Evolutionary conservation across 2,113 vertebrate genomes (phyloP), one percentile per base, ranked within the genome.

Genomic region (Fulmarus glacialis): DNA sequence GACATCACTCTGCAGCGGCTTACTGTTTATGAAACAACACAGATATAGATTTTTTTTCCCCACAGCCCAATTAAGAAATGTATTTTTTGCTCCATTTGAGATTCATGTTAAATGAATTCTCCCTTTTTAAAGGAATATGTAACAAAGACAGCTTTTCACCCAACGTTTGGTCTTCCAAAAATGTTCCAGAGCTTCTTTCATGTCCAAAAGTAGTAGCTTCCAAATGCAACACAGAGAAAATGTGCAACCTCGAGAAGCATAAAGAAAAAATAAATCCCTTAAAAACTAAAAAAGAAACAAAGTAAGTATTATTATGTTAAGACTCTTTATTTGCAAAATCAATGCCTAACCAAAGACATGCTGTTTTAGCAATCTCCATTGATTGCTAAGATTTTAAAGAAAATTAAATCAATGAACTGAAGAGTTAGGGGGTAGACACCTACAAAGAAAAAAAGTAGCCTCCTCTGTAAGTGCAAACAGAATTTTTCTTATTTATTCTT

Each of bases 141-240:
- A 77, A 95, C 96, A 96, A 87, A 95, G 79, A 21, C 78, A 43
- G 64, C 80, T 85, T 94, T 85, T 84, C 89, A 91, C 82, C 82
- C 95, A 96, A 62, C 6, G 2, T 52, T 70, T 74, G 56, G 60
- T 60, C 92, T 84, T 87, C 56, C 47, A 85, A 64, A 94, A 84
- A 59, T 0, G 5, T 72, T 86, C 73, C 82, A 67, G 50, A 85
- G 78, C 62, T 82, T 34, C 92, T 82, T 86, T 77, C 74, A 27
- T 8, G 50, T 66, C 78, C 90, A 32, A 48, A 89, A 97, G 84
- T 0, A 59, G 73, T 2, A 3, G 90, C 50, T 91, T 93, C 85
- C 95, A 88, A 94, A 92, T 7, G 42, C 58, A 89, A 58, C 3
- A 56, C 36, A 95, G 78, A 95, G 60, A 83, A 93, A 89, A 85